Conservation (phyloP, 2,113 vertebrate genomes). For the Mesoclemmys tuberculata region DNA sequence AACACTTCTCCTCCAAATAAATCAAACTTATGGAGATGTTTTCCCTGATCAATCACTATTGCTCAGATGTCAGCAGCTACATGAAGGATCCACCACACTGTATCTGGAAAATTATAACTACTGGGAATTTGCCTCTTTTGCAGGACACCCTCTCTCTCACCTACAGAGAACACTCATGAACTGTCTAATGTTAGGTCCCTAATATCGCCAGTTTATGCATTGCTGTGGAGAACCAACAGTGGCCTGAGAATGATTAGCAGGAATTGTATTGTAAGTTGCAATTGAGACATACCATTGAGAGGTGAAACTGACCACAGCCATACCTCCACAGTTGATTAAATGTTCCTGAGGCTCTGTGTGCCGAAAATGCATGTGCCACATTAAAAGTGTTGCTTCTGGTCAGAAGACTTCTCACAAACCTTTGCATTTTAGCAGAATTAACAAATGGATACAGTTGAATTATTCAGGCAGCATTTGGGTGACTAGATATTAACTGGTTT, state of each 20-base stretch:
- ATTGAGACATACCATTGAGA: background rate
- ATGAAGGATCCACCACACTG: background rate
- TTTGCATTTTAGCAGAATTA: background rate
- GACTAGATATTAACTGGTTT: background rate
- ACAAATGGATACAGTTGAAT: background rate
- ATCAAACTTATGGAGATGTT: too few relatives aligned
- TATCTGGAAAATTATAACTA: background rate
- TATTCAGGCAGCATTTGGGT: background rate
- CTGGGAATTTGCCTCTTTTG: background rate
- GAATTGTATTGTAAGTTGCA: background rate
- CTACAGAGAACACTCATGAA: background rate
- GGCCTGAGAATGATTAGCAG: background rate
- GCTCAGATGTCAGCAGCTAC: background rate
- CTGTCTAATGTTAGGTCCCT: background rate
- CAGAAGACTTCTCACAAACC: background rate
- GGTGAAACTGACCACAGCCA: background rate
- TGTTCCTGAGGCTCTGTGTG: background rate
- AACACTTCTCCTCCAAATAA: too few relatives aligned
- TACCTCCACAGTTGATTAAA: background rate
- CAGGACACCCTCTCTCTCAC: background rate
- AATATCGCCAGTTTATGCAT: accelerated
- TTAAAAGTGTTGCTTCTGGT: background rate
- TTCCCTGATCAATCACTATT: background rate
- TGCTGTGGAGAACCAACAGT: background rate
- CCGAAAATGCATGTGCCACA: background rate